phyloP scores from a whole-genome alignment of 2,113 vertebrate species.

The Anseranas semipalmata region DNA sequence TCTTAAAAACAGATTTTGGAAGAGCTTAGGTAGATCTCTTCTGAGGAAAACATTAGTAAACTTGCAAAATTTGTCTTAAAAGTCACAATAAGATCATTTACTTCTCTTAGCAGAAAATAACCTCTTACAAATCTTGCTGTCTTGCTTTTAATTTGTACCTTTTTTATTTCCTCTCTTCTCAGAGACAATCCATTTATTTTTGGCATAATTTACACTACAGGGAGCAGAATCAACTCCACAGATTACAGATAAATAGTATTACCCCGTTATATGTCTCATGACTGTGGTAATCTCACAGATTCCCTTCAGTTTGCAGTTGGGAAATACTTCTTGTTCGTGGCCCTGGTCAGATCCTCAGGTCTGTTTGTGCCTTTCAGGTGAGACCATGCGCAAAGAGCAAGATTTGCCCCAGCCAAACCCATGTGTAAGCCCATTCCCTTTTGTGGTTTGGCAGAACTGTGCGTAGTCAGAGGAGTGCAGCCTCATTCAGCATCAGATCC shows the following conservation, averaged over 20 bases:
- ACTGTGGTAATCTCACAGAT: not conserved
- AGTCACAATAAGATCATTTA: not conserved
- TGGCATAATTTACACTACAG: not conserved
- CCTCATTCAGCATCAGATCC: not conserved
- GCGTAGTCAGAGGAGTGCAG: not conserved
- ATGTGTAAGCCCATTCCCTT: rapidly evolving
- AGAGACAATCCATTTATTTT: not conserved
- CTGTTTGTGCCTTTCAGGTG: not conserved
- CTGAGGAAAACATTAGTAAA: not conserved
- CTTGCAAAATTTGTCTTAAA: not conserved
- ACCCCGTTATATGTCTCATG: not conserved
- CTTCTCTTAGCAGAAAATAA: not conserved
- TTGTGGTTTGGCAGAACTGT: not conserved
- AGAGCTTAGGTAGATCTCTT: not conserved
- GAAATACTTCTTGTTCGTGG: rapidly evolving
- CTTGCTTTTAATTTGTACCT: not conserved
- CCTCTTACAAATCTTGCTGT: not conserved
- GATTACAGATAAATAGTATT: not conserved
- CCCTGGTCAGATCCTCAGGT: not conserved
- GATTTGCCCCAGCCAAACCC: not conserved
- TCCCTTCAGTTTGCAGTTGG: not conserved
- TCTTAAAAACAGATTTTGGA: not conserved
- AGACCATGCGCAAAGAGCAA: not conserved
- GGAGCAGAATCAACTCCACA: not conserved
- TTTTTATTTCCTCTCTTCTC: not conserved